Base-by-base conservation (phyloP, 2,113 vertebrate genomes). In the Motacilla alba region DNA sequence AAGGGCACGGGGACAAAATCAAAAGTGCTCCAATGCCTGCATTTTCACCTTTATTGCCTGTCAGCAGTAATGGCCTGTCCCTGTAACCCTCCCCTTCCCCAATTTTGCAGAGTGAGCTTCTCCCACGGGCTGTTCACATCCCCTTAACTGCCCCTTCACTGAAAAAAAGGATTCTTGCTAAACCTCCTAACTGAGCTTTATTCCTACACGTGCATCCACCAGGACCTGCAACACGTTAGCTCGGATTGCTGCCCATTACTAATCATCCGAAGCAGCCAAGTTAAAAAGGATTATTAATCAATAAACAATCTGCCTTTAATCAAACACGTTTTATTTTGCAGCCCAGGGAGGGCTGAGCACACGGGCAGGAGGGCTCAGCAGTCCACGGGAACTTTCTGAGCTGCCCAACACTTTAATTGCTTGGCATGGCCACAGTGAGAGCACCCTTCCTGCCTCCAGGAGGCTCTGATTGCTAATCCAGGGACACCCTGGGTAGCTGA, bases 281-380 rank as follows among this genome's bases (percentile, higher is more conserved):
- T 88, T 93, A 70, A 18, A 88, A 89, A 30, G 64, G 80, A 81
- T 92, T 92, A 74, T 90, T 94, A 90, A 92, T 95, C 96, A 95
- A 94, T 95, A 94, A 95, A 81, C 95, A 92, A 74, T 75, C 73
- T 75, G 14, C 5, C 69, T 92, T 70, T 78, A 96, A 94, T 90
- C 60, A 92, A 89, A 89, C 64, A 46, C 2, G 0, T 58, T 90
- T 80, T 30, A 6, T 39, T 83, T 41, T 33, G 67, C 55, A 41
- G 56, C 83, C 52, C 39, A 56, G 60, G 59, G 67, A 69, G 55
- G 41, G 6, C 63, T 27, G 43, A 67, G 55, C 43, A 20, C 15
- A 13, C 4, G 2, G 62, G 64, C 49, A 52, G 93, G 58, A 3
- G 11, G 55, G 35, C 50, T 69, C 67, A 44, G 53, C 39, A 30